Conservation (phyloP, 1,140 invertebrate species). For the Pseudomyrmex dendroicus region DNA sequence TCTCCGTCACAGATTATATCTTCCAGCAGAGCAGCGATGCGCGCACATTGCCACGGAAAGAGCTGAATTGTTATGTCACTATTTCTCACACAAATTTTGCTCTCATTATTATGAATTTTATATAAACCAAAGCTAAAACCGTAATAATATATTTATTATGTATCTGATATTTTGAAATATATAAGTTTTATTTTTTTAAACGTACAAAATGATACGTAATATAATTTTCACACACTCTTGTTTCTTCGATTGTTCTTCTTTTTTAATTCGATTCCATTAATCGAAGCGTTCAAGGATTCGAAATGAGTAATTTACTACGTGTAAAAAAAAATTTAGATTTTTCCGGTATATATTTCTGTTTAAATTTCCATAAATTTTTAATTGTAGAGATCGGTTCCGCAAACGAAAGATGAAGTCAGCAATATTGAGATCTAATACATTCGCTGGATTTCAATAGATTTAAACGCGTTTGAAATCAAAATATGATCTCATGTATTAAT, state of each 20-base stretch:
- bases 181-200: slow-evolving; percentile 1
- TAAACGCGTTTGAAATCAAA: slow-evolving; percentile 8
- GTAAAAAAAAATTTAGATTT: slow-evolving; percentile 1
- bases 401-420: slow-evolving; percentile 14
- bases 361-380: background rate
- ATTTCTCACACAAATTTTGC: slow-evolving; percentile 26
- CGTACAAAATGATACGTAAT: slow-evolving; percentile 30
- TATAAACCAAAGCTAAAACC: background rate
- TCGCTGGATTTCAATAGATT: background rate
- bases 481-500: slow-evolving; percentile 14
- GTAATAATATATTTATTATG: background rate
- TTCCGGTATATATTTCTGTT: background rate
- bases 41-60: slow-evolving; percentile 27
- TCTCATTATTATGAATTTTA: slow-evolving; percentile 26
- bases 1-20: slow-evolving; percentile 42
- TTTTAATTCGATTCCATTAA: slow-evolving; percentile 7
- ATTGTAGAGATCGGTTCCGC: background rate
- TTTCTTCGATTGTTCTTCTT: slow-evolving; percentile 4
- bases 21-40: slow-evolving; percentile 51
- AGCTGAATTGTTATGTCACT: slow-evolving; percentile 23
- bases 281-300: background rate
- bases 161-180: background rate
- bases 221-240: slow-evolving; percentile 4
- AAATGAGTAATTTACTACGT: slow-evolving; percentile 14
- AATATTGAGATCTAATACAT: slow-evolving; percentile 19